These are phyloP conservation scores for Peromyscus attwateri DNA, from an alignment of 2,797 vertebrate genomes.

Conservation along the genomic window DNA sequence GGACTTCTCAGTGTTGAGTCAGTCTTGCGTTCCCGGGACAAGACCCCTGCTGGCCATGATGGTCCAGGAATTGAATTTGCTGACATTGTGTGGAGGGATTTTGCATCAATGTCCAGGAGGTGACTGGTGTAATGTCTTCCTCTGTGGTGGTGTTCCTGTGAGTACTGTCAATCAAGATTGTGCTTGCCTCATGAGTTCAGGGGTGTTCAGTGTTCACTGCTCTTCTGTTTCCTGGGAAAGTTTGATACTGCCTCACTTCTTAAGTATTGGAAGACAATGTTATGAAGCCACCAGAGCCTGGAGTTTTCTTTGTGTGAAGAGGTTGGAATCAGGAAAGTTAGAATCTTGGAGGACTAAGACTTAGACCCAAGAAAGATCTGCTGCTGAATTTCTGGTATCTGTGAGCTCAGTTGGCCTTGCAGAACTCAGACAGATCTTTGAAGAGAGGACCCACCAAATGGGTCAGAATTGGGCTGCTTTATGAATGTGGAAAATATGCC, in stretches of 20 bases:
- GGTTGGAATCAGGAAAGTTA: not conserved
- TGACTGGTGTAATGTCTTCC: not conserved
- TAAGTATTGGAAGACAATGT: not conserved
- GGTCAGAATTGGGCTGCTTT: not conserved
- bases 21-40: not conserved
- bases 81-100: not conserved
- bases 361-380: no score
- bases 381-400: not conserved
- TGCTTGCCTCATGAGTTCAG: not conserved
- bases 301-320: constrained; percentile 14
- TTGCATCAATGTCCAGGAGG: not conserved
- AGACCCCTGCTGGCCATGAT: not conserved
- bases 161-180: constrained; percentile 1
- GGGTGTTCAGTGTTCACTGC: not conserved
- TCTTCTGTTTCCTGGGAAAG: not conserved
- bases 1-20: not conserved
- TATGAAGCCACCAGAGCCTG: not conserved
- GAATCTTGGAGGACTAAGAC: not conserved
- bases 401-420: not conserved
- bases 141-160: not conserved
- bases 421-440: not conserved
- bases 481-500: not conserved
- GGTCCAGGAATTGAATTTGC: not conserved
- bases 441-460: not conserved
- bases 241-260: not conserved